Evolutionary conservation across 2,888 invertebrate species (phyloP).

Genomic region (Xestobium rufovillosum): DNA sequence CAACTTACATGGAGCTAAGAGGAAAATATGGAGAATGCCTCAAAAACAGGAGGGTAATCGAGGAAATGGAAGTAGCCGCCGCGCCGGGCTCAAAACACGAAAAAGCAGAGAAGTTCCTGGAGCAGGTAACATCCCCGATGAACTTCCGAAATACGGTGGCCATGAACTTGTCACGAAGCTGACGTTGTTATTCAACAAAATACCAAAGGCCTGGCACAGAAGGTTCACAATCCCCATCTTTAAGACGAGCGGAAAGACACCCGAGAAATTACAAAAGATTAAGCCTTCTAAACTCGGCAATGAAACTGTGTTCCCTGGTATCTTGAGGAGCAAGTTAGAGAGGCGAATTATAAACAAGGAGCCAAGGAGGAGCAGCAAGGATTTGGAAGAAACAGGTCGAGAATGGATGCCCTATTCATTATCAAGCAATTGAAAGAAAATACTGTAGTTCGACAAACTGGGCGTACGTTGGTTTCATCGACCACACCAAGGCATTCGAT

Average conservation of each 20-base stretch:
- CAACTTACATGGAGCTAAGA: no score
- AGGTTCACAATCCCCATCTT: slow-evolving; percentile 15
- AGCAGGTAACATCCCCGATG: slow-evolving; percentile 13
- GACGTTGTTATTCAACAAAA: slow-evolving; percentile 15
- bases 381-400: slow-evolving; percentile 15
- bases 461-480: slow-evolving; percentile 8
- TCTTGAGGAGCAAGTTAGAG: no score
- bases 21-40: no score
- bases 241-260: slow-evolving; percentile 17
- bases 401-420: slow-evolving; percentile 14
- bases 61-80: no score
- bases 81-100: slow-evolving; percentile 11
- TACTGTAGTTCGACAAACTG: slow-evolving; percentile 12
- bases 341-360: no score
- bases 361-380: slow-evolving; percentile 16
- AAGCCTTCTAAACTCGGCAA: slow-evolving; percentile 13
- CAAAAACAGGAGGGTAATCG: no score
- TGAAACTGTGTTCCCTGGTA: no score
- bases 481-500: slow-evolving; percentile 7
- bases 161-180: slow-evolving; percentile 12
- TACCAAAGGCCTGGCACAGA: slow-evolving; percentile 16
- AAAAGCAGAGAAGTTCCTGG: slow-evolving; percentile 16
- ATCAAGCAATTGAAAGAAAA: slow-evolving; percentile 14
- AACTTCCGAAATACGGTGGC: slow-evolving; percentile 15
- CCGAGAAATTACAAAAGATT: slow-evolving; percentile 21